Evolutionary conservation across 2,113 vertebrate species (phyloP).

Genomic region (Vulpes lagopus): DNA sequence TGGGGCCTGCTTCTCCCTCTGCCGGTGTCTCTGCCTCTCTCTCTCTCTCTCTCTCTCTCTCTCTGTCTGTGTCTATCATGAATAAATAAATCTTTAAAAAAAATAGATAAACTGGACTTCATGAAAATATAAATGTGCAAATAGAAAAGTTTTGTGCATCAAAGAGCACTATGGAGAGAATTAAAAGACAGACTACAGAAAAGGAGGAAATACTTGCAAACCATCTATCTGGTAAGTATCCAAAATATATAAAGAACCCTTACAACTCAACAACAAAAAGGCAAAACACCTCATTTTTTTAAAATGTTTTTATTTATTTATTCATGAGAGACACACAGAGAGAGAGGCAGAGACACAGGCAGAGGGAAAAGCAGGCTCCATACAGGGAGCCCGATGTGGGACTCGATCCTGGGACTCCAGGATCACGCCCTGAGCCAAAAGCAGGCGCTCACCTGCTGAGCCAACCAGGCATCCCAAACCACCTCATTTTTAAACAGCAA

Average conservation of each 20-base stretch:
- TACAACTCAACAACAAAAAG: neutral
- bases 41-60: too few relatives aligned
- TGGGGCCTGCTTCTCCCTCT: too few relatives aligned
- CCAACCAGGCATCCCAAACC: neutral
- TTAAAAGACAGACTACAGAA: neutral
- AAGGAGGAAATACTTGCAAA: constrained; percentile 1
- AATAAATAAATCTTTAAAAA: neutral
- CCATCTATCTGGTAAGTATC: neutral
- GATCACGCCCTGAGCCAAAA: too few relatives aligned
- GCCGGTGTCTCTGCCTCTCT: too few relatives aligned
- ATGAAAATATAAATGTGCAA: neutral
- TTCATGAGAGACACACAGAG: too few relatives aligned
- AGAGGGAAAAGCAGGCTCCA: too few relatives aligned
- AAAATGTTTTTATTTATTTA: too few relatives aligned
- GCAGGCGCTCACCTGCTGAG: too few relatives aligned
- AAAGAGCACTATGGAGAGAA: neutral
- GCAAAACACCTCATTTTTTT: neutral
- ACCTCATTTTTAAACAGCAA: neutral
- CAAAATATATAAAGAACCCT: neutral
- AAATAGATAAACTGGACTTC: neutral
- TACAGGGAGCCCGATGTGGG: too few relatives aligned
- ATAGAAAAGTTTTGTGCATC: neutral
- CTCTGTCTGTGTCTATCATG: too few relatives aligned
- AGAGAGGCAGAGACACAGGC: too few relatives aligned
- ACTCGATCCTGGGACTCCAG: too few relatives aligned